Base-by-base conservation (phyloP, 1,140 invertebrate genomes). In the Brachionus rubens region DNA sequence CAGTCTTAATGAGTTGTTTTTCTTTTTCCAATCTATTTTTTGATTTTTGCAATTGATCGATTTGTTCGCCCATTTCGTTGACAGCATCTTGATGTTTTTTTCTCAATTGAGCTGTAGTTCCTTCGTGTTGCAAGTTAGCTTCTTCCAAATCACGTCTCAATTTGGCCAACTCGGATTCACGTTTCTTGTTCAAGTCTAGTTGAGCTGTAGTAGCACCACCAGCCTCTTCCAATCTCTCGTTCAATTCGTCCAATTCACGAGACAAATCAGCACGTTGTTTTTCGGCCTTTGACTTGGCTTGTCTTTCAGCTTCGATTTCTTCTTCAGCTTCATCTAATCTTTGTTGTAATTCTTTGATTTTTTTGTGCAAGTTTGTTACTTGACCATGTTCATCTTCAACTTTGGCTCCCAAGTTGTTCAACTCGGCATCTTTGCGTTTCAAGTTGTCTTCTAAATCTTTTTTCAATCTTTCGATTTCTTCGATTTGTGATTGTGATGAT, bases 1-100 rank as follows among this genome's bases (percentile, higher is more conserved):
- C 94, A 83, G 90, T 90, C 86, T 93, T 91, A 86, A 92, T 90
- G 0, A 43, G 14, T 46, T 33, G 41, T 76, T 62, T 76, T 7
- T 76, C 75, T 48, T 76, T 76, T 50, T 76, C 75, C 2, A 76
- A 46, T 30, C 41, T 97, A 84, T 92, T 91, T 88, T 98, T 98
- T 83, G 94, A 89, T 87, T 99, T 99, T 90, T 98, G 96, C 81
- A 99, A 90, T 85, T 97, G 94, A 87, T 99, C 96, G 83, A 99
- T 93, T 87, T 99, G 96, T 87, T 99, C 96, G 80, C 93, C 92
- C 90, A 99, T 94, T 86, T 98, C 94, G 77, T 81, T 83, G 81
- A 97, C 92, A 82, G 94, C 92, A 87, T 99, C 96, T 85, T 97
- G 97, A 88, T 98, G 93, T 89, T 99, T 99, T 90, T 99, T 99